Base-by-base conservation (phyloP, 1,140 invertebrate genomes). In the Manduca sexta region DNA sequence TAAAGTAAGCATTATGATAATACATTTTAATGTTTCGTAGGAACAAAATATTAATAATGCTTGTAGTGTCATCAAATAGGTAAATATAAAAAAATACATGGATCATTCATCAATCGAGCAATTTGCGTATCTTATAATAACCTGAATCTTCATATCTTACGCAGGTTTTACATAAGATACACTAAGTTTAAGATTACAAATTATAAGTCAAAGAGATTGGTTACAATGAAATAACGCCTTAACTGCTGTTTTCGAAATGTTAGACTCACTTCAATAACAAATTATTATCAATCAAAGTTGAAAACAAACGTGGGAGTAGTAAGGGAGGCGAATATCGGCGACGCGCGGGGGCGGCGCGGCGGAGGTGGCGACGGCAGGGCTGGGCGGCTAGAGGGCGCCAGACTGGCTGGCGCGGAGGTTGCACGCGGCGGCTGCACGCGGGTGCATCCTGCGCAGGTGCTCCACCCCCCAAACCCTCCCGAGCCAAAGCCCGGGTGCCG, bases 221-320 rank as follows among this genome's bases (percentile, higher is more conserved):
- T 26, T 26, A 26, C 8, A 26, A 26, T 26, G 0, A 1, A 26
- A 8, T 8, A 8, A 26, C 21, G 21, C 49, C 51, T 50, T 58
- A 62, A 64, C 51, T 69, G 65, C 62, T 75, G 65, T 79, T 81
- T 76, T 74, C 55, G 59, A 62, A 64, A 51, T 44, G 51, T 42
- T 52, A 54, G 70, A 74, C 74, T 66, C 69, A 77, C 64, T 76
- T 62, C 73, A 74, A 74, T 81, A 84, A 79, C 71, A 80, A 81
- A 84, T 82, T 42, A 35, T 35, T 84, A 84, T 84, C 73, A 82
- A 84, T 84, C 80, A 84, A 78, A 81, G 75, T 81, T 81, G 66
- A 81, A 84, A 84, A 84, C 76, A 84, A 70, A 67, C 56, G 67
- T 67, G 59, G 56, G 65, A 50, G 63, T 47, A 39, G 53, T 54